A percentile compares a stretch with the other conserved stretches of the same genome.
Evolutionary conservation across 2,113 vertebrate genomes (phyloP).

Genomic region (Elachura formosa): DNA sequence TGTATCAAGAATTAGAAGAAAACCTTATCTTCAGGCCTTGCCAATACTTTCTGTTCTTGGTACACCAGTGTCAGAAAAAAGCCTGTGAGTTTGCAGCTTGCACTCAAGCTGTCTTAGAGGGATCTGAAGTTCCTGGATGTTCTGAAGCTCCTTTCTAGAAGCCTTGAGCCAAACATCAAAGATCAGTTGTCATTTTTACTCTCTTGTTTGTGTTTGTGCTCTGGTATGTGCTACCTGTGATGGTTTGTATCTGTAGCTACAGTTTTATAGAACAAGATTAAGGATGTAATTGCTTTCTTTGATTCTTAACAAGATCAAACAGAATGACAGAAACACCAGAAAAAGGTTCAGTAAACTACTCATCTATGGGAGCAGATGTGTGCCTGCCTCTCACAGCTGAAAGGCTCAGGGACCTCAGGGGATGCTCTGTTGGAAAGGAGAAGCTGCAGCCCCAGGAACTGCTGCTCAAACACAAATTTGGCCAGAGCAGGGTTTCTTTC

Average conservation of each 20-base stretch:
- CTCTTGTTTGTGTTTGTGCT: background rate
- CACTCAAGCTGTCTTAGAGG: background rate
- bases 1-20: background rate
- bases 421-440: rapidly evolving
- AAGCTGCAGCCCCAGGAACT: background rate
- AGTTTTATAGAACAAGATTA: constrained; percentile 12
- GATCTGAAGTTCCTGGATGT: background rate
- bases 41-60: background rate
- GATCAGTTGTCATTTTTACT: background rate
- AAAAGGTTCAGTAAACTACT: background rate
- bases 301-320: constrained; percentile 31
- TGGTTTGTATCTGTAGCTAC: constrained; percentile 32
- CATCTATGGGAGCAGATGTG: background rate
- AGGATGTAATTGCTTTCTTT: constrained; percentile 41
- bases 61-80: background rate
- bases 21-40: background rate
- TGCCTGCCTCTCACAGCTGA: rapidly evolving
- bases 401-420: rapidly evolving
- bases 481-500: rapidly evolving
- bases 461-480: rapidly evolving
- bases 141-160: background rate
- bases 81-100: background rate
- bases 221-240: background rate
- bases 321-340: background rate
- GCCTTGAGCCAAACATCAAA: background rate